A percentile compares a stretch with the other conserved stretches of the same genome.
phyloP scores from a whole-genome alignment of 1,140 invertebrate genomes.

The Hycleus cichorii region DNA sequence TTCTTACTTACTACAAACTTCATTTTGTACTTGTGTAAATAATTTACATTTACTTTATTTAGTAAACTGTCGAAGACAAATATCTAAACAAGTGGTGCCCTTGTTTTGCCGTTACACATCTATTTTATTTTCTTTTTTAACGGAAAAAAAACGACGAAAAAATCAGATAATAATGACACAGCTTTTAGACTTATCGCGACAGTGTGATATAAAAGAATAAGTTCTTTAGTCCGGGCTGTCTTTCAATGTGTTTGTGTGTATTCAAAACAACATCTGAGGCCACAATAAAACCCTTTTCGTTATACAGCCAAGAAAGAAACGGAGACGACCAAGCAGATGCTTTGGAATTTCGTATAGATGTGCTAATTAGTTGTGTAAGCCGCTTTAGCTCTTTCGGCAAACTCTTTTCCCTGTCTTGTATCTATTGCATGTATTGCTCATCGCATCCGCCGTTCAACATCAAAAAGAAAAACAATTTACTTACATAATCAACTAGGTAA shows the following conservation, averaged over 20 bases:
- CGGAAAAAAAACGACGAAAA: background rate
- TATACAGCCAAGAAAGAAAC: background rate
- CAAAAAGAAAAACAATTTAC: background rate
- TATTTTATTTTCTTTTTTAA: too few relatives aligned
- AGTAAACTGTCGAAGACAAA: conserved; percentile 28
- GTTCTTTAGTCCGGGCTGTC: conserved; percentile 13
- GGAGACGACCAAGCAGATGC: conserved; percentile 18
- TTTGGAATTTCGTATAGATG: conserved; percentile 38
- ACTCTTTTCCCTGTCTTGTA: conserved; percentile 3
- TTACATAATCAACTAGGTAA: too few relatives aligned
- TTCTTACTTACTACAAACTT: conserved; percentile 8
- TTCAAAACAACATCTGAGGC: conserved; percentile 17
- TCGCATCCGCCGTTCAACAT: conserved; percentile 7
- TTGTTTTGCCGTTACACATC: conserved; percentile 17
- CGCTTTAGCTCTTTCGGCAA: conserved; percentile 34
- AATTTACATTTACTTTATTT: conserved; percentile 22
- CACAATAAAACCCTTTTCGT: conserved; percentile 17
- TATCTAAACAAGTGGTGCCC: conserved; percentile 21
- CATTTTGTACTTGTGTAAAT: conserved; percentile 17
- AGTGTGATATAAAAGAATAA: conserved; percentile 20
- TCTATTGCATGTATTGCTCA: conserved; percentile 4
- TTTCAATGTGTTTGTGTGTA: conserved; percentile 10
- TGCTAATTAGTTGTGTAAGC: conserved; percentile 36
- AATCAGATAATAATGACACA: conserved; percentile 8
- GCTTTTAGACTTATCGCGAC: conserved; percentile 21